Base-by-base conservation (phyloP, 2,888 invertebrate genomes). In the Asteroscopus sphinx region DNA sequence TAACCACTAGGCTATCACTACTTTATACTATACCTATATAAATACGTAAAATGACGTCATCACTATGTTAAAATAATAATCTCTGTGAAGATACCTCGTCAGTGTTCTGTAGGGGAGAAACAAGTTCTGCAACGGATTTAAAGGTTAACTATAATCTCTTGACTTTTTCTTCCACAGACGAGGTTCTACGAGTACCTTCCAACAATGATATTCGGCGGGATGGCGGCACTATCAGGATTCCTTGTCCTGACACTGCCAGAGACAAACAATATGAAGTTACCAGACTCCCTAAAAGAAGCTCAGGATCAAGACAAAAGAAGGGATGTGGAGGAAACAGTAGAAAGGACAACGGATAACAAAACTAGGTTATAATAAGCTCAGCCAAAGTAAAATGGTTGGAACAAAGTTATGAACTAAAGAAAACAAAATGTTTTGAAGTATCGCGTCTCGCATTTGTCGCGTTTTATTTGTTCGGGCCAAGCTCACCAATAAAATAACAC, bases 281-380 rank as follows among this genome's bases (percentile, higher is more conserved):
- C 96, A 16, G 95, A 96, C 63, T 95, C 96, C 0, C 84, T 96
- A 13, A 91, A 94, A 61, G 96, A 96, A 65, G 96, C 96, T 0
- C 89, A 95, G 61, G 91, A 89, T 11, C 92, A 91, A 64, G 93
- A 93, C 61, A 88, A 25, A 33, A 79, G 35, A 67, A 39, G 58
- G n/a, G 53, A 68, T 21, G 35, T 37, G 6, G 66, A 62, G 37
- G 71, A 68, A 26, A 48, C 12, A n/a, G 73, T n/a, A 30, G 77
- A 58, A 28, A 85, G 80, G 25, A 13, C 56, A 0, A 46, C 68
- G 57, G 77, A 81, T 37, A 71, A 37, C 21, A 86, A 80, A 72
- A 85, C 80, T 60, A 83, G 77, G 12, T 76, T 76, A 74, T 76
- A 74, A 58, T 53, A 73, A n/a, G 30, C 12, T 76, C 8, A 48